A percentile compares a stretch with the other conserved stretches of the same genome.
Evolutionary conservation across 2,113 vertebrate genomes (phyloP).

Genomic region (Cheilinus undulatus): DNA sequence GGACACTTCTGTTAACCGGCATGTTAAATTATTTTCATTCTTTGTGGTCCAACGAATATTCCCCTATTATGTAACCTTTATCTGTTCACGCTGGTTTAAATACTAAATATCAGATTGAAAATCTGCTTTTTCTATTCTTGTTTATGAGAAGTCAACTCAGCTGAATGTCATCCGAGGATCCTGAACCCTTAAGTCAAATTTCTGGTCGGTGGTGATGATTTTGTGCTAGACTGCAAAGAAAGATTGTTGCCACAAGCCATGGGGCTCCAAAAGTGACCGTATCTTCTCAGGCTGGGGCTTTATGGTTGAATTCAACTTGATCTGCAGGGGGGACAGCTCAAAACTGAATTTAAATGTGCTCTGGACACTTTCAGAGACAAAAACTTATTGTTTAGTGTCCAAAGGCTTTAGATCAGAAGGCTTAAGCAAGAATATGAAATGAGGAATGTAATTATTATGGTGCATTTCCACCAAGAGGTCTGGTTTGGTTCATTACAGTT

Average conservation of each 20-base stretch:
- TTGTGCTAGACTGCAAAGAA: slow-evolving; percentile 16
- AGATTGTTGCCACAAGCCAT: slow-evolving; percentile 45
- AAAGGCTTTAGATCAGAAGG: no score
- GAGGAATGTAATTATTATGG: no score
- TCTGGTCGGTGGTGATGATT: slow-evolving; percentile 43
- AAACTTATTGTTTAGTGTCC: neutral
- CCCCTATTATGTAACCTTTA: neutral
- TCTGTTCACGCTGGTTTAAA: neutral
- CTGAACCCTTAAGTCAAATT: slow-evolving; percentile 38
- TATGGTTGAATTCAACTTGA: slow-evolving; percentile 18
- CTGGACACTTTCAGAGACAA: neutral
- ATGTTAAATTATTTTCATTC: slow-evolving; percentile 18
- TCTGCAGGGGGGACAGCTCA: slow-evolving; percentile 1
- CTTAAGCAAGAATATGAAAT: no score
- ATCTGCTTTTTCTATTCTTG: slow-evolving; percentile 15
- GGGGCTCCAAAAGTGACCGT: slow-evolving; percentile 7
- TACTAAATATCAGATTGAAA: neutral
- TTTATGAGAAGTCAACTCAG: slow-evolving; percentile 11
- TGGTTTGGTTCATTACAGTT: no score
- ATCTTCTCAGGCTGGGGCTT: slow-evolving; percentile 37
- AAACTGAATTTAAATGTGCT: slow-evolving; percentile 1
- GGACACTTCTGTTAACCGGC: neutral
- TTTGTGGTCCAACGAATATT: slow-evolving; percentile 2
- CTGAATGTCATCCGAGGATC: slow-evolving; percentile 31
- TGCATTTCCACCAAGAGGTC: no score